Evolutionary conservation across 2,888 invertebrate genomes (phyloP), one percentile per base, ranked within the genome.

Genomic region (Helicoverpa assulta): DNA sequence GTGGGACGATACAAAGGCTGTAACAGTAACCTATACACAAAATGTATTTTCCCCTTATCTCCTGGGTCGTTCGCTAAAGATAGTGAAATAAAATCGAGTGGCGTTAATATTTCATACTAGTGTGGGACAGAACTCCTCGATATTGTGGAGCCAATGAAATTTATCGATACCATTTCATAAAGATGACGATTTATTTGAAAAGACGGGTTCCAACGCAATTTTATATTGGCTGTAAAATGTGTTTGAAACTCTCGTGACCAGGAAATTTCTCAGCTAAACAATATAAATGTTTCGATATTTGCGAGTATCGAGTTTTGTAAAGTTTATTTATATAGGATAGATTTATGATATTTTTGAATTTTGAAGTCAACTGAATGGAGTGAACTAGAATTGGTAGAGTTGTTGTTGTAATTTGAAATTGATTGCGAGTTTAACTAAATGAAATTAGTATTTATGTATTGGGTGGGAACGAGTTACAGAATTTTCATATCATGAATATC

Each of bases 141-240:
- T 82, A 82, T 82, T 79, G 82, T 79, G 70, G 80, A 70, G 51
- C 72, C 84, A 79, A 73, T 82, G 73, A 73, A 74, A 84, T 82
- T 83, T 82, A 82, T 82, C 80, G 84, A 74, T 69, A 74, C 80
- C 63, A 79, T 81, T 78, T 62, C 66, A 81, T 65, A 78, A 73
- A 73, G 60, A 81, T 64, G 78, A 67, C 81, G 77, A 83, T 81
- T 83, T 72, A 73, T 82, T 75, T 83, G 71, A 74, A 67, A 81
- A 70, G 78, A 47, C 47, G 78, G 67, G 55, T 56, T n/a, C 62
- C 57, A 62, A 69, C 78, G 78, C 78, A 71, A 67, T 81, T 71
- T 81, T 81, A 81, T 83, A 81, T 78, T 83, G 70, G 74, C 69
- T 74, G 67, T 78, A 70, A 80, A 80, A 65, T 73, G 67, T 73